phyloP scores from a whole-genome alignment of 2,797 vertebrate genomes.

The Gallinago stenura region DNA sequence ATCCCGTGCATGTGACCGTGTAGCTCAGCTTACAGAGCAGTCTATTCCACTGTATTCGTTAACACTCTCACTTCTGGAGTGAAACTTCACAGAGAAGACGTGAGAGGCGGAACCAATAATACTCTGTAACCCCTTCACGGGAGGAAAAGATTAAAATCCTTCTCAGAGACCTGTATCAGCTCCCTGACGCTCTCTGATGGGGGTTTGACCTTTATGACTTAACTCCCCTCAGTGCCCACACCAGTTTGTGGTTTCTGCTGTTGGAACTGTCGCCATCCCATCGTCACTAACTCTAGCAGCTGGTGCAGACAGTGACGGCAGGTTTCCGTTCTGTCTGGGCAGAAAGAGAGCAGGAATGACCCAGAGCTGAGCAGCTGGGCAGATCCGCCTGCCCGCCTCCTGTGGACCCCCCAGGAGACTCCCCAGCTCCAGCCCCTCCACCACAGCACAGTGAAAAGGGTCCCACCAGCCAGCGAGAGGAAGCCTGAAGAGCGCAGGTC shows the following conservation, averaged over 20 bases:
- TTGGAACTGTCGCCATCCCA: background rate
- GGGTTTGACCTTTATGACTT: background rate
- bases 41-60: slow-evolving; percentile 64
- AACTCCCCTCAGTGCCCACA: background rate
- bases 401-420: background rate
- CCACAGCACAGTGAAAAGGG: background rate
- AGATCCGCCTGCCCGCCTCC: background rate
- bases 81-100: background rate
- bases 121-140: background rate
- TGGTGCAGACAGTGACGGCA: fast-evolving
- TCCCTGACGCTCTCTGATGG: background rate
- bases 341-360: background rate
- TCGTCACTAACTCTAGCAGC: background rate
- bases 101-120: background rate
- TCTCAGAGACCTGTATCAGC: background rate
- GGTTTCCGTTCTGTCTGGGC: background rate
- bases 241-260: background rate
- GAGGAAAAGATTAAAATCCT: background rate
- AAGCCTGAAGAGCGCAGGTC: background rate
- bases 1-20: slow-evolving; percentile 76
- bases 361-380: background rate
- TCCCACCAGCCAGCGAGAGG: background rate
- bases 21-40: slow-evolving; percentile 77
- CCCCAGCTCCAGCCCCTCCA: background rate
- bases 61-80: slow-evolving; percentile 44